Percentiles rank a stretch among this genome's conserved stretches.
phyloP scores from a whole-genome alignment of 2,113 vertebrate species.

The Ursus arctos region DNA sequence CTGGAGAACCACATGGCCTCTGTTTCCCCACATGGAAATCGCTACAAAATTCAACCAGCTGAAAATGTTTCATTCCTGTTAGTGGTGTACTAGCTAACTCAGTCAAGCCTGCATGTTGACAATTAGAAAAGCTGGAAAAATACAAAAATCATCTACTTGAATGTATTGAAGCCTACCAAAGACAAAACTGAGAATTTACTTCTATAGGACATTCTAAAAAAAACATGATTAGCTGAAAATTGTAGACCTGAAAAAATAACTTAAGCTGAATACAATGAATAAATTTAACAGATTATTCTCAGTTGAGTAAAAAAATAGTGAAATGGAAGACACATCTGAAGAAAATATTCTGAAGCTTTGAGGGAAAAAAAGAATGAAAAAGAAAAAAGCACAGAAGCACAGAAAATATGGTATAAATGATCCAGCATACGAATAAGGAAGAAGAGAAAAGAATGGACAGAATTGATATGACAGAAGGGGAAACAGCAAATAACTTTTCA shows the following conservation, averaged over 20 bases:
- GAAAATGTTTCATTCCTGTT: neutral
- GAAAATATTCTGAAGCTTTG: neutral
- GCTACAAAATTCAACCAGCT: neutral
- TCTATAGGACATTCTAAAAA: neutral
- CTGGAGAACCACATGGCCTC: neutral
- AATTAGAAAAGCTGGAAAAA: neutral
- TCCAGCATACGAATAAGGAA: neutral
- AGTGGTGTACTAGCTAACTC: neutral
- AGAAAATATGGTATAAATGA: neutral
- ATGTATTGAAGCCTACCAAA: neutral
- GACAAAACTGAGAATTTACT: neutral
- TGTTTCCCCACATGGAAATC: neutral
- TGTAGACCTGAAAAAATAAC: neutral
- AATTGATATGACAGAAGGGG: neutral
- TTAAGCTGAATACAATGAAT: neutral
- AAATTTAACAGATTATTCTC: neutral
- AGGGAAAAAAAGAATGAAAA: neutral
- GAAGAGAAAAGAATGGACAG: neutral
- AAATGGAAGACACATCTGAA: neutral
- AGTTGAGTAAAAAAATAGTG: neutral
- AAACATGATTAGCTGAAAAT: neutral
- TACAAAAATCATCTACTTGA: neutral
- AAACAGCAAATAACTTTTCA: neutral
- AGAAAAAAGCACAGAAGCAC: neutral
- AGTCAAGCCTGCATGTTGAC: neutral